phyloP scores from a whole-genome alignment of 2,797 vertebrate genomes.

The Eleutherodactylus coqui region DNA sequence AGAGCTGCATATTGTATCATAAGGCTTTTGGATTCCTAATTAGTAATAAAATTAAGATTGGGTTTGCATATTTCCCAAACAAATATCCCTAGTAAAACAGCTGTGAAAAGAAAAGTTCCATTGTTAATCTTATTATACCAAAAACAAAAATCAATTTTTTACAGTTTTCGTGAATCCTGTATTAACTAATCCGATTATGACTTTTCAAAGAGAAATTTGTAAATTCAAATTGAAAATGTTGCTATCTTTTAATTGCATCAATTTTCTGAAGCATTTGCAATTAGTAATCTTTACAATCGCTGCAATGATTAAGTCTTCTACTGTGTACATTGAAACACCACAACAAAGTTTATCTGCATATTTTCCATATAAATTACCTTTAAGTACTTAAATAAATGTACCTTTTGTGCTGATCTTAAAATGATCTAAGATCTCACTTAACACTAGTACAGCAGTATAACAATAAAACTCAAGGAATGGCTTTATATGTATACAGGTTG shows the following conservation, averaged over 20 bases:
- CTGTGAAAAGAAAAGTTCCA: conserved; percentile 25
- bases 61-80: conserved; percentile 5
- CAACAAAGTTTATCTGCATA: conserved; percentile 60
- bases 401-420: background rate
- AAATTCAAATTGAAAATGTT: conserved; percentile 71
- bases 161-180: conserved; percentile 68
- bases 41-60: background rate
- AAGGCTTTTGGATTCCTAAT: background rate
- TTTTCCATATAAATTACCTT: conserved; percentile 64
- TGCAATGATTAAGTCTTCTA: conserved; percentile 73
- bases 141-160: conserved; percentile 69
- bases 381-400: conserved; percentile 9
- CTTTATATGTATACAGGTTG: no score
- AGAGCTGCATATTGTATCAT: background rate
- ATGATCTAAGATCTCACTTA: conserved; percentile 12
- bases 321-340: conserved; percentile 66
- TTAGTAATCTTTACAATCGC: conserved; percentile 74
- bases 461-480: no score
- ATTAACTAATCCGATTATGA: conserved; percentile 75
- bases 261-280: conserved; percentile 73
- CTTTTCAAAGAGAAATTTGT: conserved; percentile 75
- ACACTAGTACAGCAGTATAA: no score
- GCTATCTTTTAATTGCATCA: conserved; percentile 77
- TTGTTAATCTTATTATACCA: conserved; percentile 65
- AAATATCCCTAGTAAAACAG: conserved; percentile 7